Base-by-base conservation (phyloP, 92 coral and sea anemone genomes). In the Porites rus region DNA sequence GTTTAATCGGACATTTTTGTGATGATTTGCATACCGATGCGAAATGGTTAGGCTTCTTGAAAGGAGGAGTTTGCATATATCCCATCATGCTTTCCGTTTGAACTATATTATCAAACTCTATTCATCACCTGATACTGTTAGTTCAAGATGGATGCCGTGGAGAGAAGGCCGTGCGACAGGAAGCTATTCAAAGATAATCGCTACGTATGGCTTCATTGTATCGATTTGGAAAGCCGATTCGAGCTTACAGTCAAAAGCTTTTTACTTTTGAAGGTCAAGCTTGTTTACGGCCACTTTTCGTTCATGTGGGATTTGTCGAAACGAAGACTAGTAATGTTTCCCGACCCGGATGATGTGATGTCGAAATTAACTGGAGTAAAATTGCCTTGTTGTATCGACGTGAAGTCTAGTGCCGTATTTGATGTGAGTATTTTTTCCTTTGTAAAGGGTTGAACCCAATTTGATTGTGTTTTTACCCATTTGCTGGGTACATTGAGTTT, bases 31-130 rank as follows among this genome's bases (percentile, higher is more conserved):
- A 87, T 20, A 87, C 62, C 25, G 62, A 7, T 7, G 86, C 86
- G 22, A 87, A 87, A 67, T 87, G 81, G 56, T 72, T 79, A 62
- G 21, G 22, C 72, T 72, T 79, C 58, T 87, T 73, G 69, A 31
- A 31, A 31, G 38, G 38, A 31, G 38, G 38, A 31, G 38, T 31
- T 31, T 31, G 38, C 38, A 31, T 31, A 31, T 31, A 31, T 31
- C 1, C 38, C 38, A 31, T 31, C 38, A 31, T 31, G 38, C 38
- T 31, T 31, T 31, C 3, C 38, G 38, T 31, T 31, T 31, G 38
- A 31, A 3, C 25, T 24, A 24, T 24, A 24, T 24, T 24, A 24
- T 24, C 25, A 24, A 24, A 24, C 25, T 31, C 38, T 1, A 31
- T 31, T 31, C 3, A 3, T 31, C 38, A 31, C 38, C 3, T 31